phyloP scores from a whole-genome alignment of 2,888 invertebrate genomes.

The Agrochola lota region DNA sequence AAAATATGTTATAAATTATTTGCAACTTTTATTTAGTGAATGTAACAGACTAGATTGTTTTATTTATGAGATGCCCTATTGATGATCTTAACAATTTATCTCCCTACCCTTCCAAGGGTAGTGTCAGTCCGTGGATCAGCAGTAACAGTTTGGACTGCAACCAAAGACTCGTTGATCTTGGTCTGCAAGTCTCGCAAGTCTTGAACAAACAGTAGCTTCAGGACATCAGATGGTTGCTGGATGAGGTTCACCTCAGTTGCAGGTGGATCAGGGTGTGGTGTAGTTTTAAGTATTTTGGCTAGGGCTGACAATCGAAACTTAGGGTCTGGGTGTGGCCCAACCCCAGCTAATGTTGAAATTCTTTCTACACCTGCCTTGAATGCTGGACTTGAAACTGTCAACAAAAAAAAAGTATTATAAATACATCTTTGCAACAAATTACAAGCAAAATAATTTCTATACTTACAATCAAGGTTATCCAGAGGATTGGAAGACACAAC shows the following conservation, averaged over 20 bases:
- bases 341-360: slow-evolving; percentile 92
- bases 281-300: slow-evolving; percentile 94
- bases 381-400: slow-evolving; percentile 94
- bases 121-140: slow-evolving; percentile 99
- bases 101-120: slow-evolving; percentile 97
- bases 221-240: slow-evolving; percentile 91
- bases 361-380: slow-evolving; percentile 95
- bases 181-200: slow-evolving; percentile 97
- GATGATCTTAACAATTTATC: slow-evolving; percentile 73
- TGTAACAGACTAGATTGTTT: slow-evolving; percentile 42
- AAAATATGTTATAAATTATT: slow-evolving; percentile 6
- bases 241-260: slow-evolving; percentile 79
- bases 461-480: slow-evolving; percentile 96
- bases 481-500: slow-evolving; percentile 95
- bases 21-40: slow-evolving; percentile 17
- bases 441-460: neutral
- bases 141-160: slow-evolving; percentile 97
- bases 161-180: slow-evolving; percentile 98
- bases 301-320: slow-evolving; percentile 90
- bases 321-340: slow-evolving; percentile 86
- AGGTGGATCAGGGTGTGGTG: slow-evolving; percentile 93
- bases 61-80: slow-evolving; percentile 40
- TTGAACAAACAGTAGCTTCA: slow-evolving; percentile 95
- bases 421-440: neutral
- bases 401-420: slow-evolving; percentile 30